A percentile compares a stretch with the other conserved stretches of the same genome.
Conservation (phyloP, 1,140 invertebrate genomes). For the Temnothorax nylanderi region DNA sequence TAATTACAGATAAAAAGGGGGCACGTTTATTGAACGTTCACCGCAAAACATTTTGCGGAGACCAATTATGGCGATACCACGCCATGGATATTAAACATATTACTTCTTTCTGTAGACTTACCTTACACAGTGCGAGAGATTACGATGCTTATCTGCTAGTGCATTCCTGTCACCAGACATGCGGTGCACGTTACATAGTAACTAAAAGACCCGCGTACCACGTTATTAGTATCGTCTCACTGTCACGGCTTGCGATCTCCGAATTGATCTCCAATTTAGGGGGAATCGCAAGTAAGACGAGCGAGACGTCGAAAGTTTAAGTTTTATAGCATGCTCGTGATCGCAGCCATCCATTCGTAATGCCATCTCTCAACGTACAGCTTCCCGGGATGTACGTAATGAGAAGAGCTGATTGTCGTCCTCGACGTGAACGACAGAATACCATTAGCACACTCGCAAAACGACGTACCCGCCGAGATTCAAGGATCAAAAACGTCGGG, state of each 20-base stretch:
- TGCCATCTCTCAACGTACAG: neutral
- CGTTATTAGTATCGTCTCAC: conserved; percentile 44
- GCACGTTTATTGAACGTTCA: conserved; percentile 31
- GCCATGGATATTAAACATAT: neutral
- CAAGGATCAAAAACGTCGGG: conserved; percentile 7
- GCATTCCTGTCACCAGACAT: conserved; percentile 37
- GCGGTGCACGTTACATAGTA: conserved; percentile 14
- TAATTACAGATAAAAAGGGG: conserved; percentile 5
- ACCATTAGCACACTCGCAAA: conserved; percentile 29
- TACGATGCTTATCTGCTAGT: conserved; percentile 19
- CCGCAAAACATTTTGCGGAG: neutral
- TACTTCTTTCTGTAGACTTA: conserved; percentile 21
- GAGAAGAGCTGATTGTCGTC: conserved; percentile 24
- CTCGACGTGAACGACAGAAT: conserved; percentile 34
- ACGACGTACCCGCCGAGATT: conserved; percentile 16
- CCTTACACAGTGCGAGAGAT: conserved; percentile 1
- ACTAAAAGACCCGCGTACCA: conserved; percentile 42
- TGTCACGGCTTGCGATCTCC: neutral
- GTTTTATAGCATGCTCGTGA: conserved; percentile 34
- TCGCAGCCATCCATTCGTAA: neutral
- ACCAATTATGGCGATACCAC: neutral
- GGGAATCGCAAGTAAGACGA: neutral
- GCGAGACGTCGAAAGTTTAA: conserved; percentile 29
- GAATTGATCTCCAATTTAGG: neutral
- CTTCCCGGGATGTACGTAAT: conserved; percentile 3